Evolutionary conservation across 2,113 vertebrate genomes (phyloP).

Genomic region (Mobula birostris): DNA sequence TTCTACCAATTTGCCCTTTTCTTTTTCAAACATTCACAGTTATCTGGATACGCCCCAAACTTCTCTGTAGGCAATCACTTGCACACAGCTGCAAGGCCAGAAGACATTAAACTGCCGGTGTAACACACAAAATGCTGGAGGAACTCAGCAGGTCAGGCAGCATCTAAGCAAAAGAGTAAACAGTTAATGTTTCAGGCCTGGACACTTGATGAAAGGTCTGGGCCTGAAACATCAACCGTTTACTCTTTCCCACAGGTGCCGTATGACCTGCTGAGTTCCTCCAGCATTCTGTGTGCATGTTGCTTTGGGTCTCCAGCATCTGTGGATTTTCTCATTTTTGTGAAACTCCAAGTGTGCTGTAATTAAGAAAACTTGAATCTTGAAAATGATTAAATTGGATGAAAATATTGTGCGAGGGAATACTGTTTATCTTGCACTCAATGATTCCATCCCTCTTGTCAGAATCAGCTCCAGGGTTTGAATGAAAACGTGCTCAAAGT

Average conservation of each 20-base stretch:
- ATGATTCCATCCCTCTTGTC: neutral
- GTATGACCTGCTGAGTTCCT: no score
- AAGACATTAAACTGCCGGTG: neutral
- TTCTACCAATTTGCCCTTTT: neutral
- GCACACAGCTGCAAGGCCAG: neutral
- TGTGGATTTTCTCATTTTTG: no score
- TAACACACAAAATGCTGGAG: no score
- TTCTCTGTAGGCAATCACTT: neutral
- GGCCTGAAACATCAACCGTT: no score
- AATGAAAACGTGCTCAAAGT: neutral
- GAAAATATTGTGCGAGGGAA: neutral
- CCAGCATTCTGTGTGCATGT: no score
- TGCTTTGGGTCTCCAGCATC: no score
- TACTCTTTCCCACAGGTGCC: no score
- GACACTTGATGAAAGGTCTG: no score
- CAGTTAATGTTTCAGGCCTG: no score
- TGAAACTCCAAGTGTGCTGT: neutral
- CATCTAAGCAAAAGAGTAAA: no score
- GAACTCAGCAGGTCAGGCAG: no score
- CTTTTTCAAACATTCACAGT: neutral
- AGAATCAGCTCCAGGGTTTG: neutral
- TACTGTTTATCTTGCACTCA: neutral
- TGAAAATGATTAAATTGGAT: neutral
- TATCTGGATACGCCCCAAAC: neutral
- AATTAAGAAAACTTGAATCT: neutral